A percentile compares a stretch with the other conserved stretches of the same genome.
Conservation (phyloP, 2,888 invertebrate genomes). For the Chironomus tentans region DNA sequence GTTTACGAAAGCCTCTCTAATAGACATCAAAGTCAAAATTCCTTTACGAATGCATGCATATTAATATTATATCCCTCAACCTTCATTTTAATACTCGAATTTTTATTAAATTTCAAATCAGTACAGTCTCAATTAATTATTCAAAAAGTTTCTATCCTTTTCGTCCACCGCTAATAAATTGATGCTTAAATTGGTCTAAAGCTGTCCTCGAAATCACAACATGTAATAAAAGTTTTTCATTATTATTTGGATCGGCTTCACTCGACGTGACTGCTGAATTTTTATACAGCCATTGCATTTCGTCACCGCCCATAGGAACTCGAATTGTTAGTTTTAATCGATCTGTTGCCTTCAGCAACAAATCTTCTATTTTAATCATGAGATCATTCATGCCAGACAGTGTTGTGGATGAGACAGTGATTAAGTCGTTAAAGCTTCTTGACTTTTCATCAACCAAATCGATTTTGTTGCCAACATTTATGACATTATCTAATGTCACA, state of each 20-base stretch:
- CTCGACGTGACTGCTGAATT: conserved; percentile 50
- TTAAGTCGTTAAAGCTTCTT: conserved; percentile 30
- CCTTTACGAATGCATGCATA: no score
- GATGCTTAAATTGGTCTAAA: conserved; percentile 48
- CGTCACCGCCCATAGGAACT: conserved; percentile 50
- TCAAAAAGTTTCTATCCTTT: not conserved
- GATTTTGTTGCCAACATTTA: conserved; percentile 67
- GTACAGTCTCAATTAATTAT: no score
- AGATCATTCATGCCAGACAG: conserved; percentile 38
- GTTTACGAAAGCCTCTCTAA: no score
- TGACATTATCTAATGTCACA: conserved; percentile 46
- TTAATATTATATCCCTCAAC: no score
- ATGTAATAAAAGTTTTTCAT: conserved; percentile 47
- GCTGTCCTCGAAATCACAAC: conserved; percentile 49
- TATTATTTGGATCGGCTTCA: conserved; percentile 44
- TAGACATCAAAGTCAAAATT: no score
- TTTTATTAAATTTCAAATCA: no score
- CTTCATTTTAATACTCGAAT: no score
- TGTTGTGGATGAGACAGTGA: conserved; percentile 45
- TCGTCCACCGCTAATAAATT: conserved; percentile 29
- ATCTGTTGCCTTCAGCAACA: conserved; percentile 46
- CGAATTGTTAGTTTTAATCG: conserved; percentile 46
- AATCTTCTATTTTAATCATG: conserved; percentile 36
- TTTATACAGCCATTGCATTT: conserved; percentile 55
- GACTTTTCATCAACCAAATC: conserved; percentile 44